Evolutionary conservation across 1,140 invertebrate genomes (phyloP).

Genomic region (Drosophila rhopaloa): DNA sequence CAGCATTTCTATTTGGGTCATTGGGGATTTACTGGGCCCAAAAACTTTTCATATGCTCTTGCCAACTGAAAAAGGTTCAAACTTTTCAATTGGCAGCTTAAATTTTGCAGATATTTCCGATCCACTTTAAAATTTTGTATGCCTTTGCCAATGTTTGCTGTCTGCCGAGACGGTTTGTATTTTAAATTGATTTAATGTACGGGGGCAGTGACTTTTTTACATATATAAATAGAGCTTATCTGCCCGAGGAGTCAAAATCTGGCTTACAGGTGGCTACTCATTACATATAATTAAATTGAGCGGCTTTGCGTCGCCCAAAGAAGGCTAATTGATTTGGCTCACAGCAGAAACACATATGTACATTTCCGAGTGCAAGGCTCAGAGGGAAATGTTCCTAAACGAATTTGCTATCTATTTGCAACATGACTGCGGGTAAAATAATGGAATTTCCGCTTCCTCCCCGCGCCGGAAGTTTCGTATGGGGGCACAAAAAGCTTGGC

Average conservation of each 20-base stretch:
- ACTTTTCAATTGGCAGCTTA: constrained; percentile 26
- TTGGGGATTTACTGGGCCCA: constrained; percentile 30
- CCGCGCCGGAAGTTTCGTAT: constrained; percentile 11
- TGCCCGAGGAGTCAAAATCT: not conserved
- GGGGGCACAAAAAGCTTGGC: constrained; percentile 38
- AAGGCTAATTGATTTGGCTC: constrained; percentile 30
- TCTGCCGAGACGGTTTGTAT: constrained; percentile 6
- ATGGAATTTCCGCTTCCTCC: constrained; percentile 23
- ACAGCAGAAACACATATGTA: constrained; percentile 8
- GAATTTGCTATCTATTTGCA: constrained; percentile 49
- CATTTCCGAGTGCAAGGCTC: constrained; percentile 18
- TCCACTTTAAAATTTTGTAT: constrained; percentile 11
- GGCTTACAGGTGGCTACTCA: constrained; percentile 7
- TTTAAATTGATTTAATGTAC: constrained; percentile 12
- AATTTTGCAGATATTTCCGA: constrained; percentile 27
- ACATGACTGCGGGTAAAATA: constrained; percentile 47
- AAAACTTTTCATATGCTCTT: constrained; percentile 37
- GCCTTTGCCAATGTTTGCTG: constrained; percentile 21
- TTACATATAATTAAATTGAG: constrained; percentile 22
- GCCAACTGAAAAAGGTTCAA: not conserved
- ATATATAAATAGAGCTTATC: not conserved
- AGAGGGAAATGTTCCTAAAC: constrained; percentile 28
- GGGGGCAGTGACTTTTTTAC: not conserved
- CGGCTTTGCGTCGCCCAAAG: not conserved
- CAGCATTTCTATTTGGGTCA: constrained; percentile 36